Base-by-base conservation (phyloP, 2,888 invertebrate species). In the Zhuqinia jingwanae region DNA sequence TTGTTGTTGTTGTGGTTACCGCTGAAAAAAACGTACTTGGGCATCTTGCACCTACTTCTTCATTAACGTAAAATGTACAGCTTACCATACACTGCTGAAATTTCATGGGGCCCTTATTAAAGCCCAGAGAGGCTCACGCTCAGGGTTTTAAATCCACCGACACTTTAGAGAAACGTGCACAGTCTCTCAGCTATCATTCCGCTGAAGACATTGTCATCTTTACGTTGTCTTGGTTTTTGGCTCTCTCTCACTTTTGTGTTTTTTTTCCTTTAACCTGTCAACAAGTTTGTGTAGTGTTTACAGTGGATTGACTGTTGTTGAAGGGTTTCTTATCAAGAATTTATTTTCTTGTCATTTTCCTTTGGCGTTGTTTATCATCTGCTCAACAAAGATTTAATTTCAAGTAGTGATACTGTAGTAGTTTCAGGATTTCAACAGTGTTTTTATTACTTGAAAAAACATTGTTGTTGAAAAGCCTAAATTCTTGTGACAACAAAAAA, bases 91-190 rank as follows among this genome's bases (percentile, higher is more conserved):
- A 30, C 63, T n/a, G n/a, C 36, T 36, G 36, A 36, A 8, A 36
- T 50, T 1, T 53, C 22, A 22, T 58, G 73, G 25, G 73, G 73
- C 73, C 73, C 50, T 73, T 73, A 47, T 47, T 73, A 68, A 45
- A 17, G 25, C 8, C 8, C 22, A 78, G 78, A 36, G 82, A 87
- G 82, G 78, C 87, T 87, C 73, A 30, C 83, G 82, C 87, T 83
- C 77, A 83, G 87, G 87, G 87, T 87, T 87, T 87, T 75, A 87
- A 87, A 87, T 83, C 78, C 87, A 50, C 65, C 70, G 78, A 79
- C 83, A 65, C 63, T 77, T 65, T 47, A 45, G 45, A 27, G 20
- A 25, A 77, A 8, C 22, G 77, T 25, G 45, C 87, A 47, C 87
- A 82, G 81, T 86, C 22, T 70, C 27, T 82, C 47, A 68, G 65